Conservation (phyloP, 2,888 invertebrate genomes). For the Acronicta alni region DNA sequence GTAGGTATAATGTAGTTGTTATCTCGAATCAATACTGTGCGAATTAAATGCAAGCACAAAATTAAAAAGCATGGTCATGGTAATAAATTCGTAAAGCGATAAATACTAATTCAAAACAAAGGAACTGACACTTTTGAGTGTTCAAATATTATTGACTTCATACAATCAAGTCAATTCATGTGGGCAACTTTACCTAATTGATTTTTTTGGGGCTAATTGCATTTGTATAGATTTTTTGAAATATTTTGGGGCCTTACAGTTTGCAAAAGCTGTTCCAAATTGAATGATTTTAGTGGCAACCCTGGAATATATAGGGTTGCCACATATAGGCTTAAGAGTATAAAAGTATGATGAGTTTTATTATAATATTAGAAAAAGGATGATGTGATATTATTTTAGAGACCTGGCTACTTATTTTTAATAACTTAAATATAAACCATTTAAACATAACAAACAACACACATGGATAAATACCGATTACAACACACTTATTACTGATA, state of each 20-base stretch:
- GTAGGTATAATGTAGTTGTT: conserved; percentile 3
- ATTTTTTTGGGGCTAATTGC: too few relatives aligned
- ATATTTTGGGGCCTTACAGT: background rate
- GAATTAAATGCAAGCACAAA: conserved; percentile 52
- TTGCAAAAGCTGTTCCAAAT: background rate
- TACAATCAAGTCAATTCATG: conserved; percentile 18
- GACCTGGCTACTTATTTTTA: conserved; percentile 35
- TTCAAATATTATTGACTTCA: conserved; percentile 14
- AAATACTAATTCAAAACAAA: conserved; percentile 27
- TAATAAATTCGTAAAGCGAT: conserved; percentile 34
- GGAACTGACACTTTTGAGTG: conserved; percentile 31
- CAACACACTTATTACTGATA: conserved; percentile 59
- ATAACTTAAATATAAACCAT: conserved; percentile 47
- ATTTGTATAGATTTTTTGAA: too few relatives aligned
- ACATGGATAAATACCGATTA: conserved; percentile 57
- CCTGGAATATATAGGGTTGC: background rate
- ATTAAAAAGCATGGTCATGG: conserved; percentile 47
- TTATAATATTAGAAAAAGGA: background rate
- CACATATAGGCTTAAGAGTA: background rate
- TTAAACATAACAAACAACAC: conserved; percentile 66
- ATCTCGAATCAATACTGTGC: conserved; percentile 25
- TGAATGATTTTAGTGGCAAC: background rate
- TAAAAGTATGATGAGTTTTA: background rate
- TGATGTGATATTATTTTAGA: background rate
- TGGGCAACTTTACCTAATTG: background rate